Conservation (phyloP, 2,113 vertebrate genomes). For the Ramphastos sulfuratus region DNA sequence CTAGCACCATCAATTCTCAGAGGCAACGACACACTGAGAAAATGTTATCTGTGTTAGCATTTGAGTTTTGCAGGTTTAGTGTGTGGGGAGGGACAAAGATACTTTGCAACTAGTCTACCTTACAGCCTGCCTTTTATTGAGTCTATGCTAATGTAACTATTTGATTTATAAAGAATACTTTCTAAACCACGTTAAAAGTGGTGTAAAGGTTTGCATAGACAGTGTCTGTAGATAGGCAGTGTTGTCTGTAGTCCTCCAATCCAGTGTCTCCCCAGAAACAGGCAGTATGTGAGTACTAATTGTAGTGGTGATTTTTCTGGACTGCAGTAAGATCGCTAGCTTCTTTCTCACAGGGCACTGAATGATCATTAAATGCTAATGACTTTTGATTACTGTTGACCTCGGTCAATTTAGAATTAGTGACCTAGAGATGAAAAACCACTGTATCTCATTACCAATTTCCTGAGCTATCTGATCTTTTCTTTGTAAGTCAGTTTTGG, state of each 20-base stretch:
- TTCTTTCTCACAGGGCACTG: slow-evolving; percentile 45
- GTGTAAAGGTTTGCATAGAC: background rate
- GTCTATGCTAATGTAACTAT: background rate
- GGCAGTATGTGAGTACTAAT: slow-evolving; percentile 22
- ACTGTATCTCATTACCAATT: slow-evolving; percentile 71
- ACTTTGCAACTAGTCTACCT: background rate
- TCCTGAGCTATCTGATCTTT: slow-evolving; percentile 62
- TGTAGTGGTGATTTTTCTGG: slow-evolving; percentile 22
- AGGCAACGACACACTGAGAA: background rate
- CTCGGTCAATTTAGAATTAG: slow-evolving; percentile 65
- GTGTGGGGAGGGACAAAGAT: background rate
- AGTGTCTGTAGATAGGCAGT: background rate
- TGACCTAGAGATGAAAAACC: slow-evolving; percentile 59
- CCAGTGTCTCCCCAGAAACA: background rate
- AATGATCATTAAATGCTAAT: slow-evolving; percentile 69
- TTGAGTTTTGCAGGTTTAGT: background rate
- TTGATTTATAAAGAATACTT: background rate
- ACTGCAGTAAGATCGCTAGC: slow-evolving; percentile 18
- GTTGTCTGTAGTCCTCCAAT: background rate
- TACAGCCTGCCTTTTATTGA: background rate
- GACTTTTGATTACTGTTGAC: slow-evolving; percentile 70
- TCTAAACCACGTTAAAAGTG: background rate
- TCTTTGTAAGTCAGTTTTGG: slow-evolving; percentile 43
- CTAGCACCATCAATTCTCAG: background rate
- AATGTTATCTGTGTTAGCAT: background rate